A percentile compares a stretch with the other conserved stretches of the same genome.
Conservation (phyloP, 2,797 vertebrate species). For the Sparidentex hasta region DNA sequence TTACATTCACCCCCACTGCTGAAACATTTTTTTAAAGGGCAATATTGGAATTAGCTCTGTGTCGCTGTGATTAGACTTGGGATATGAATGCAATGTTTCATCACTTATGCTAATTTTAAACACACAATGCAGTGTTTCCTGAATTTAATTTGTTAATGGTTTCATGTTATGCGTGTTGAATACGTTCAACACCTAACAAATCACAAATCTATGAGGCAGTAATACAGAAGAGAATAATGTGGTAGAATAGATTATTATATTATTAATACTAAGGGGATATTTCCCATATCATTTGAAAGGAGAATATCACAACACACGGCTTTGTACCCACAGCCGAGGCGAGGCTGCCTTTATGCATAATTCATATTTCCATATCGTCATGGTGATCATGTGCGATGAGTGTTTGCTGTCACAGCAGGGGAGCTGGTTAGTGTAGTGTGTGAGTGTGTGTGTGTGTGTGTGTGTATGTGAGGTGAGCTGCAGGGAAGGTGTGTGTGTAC, state of each 20-base stretch:
- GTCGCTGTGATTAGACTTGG: slow-evolving; percentile 51
- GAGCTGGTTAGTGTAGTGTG: slow-evolving; percentile 56
- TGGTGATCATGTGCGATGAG: slow-evolving; percentile 81
- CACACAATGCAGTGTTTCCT: slow-evolving; percentile 39
- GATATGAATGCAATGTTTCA: slow-evolving; percentile 48
- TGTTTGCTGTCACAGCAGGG: slow-evolving; percentile 80
- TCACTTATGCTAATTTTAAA: slow-evolving; percentile 46
- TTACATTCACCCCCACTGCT: slow-evolving; percentile 52
- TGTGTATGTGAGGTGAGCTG: slow-evolving; percentile 40
- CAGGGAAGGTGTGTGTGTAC: slow-evolving; percentile 30
- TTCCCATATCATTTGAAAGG: slow-evolving; percentile 75
- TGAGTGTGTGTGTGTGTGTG: no score
- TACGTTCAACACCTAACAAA: slow-evolving; percentile 43
- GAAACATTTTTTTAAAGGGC: slow-evolving; percentile 46
- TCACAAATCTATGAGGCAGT: slow-evolving; percentile 39
- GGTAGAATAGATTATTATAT: slow-evolving; percentile 73
- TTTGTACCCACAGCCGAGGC: slow-evolving; percentile 79
- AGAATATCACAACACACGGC: slow-evolving; percentile 77
- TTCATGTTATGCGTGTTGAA: slow-evolving; percentile 19
- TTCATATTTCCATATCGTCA: slow-evolving; percentile 85
- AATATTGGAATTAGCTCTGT: slow-evolving; percentile 35
- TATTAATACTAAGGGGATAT: slow-evolving; percentile 81
- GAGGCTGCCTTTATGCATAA: slow-evolving; percentile 80
- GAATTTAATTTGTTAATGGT: slow-evolving; percentile 44
- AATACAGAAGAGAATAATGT: slow-evolving; percentile 53